A percentile compares a stretch with the other conserved stretches of the same genome.
phyloP scores from a whole-genome alignment of 2,888 invertebrate genomes.

The Nemotelus nigrinus region DNA sequence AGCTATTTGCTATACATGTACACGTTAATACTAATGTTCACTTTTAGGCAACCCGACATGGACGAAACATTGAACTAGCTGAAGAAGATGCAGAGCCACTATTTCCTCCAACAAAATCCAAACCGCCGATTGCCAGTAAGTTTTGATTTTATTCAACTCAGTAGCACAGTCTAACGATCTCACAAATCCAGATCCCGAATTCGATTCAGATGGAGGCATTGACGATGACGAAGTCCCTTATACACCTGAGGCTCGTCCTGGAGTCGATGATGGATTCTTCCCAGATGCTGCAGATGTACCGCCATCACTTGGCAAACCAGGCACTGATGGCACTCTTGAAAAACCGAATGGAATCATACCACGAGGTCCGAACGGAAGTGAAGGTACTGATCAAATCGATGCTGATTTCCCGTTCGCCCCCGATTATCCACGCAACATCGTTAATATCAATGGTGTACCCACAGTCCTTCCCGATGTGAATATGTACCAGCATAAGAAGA shows the following conservation, averaged over 20 bases:
- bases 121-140: slow-evolving; percentile 36
- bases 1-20: not conserved
- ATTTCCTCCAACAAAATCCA: slow-evolving; percentile 55
- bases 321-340: slow-evolving; percentile 51
- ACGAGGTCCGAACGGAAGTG: slow-evolving; percentile 43
- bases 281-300: slow-evolving; percentile 55
- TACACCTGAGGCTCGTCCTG: slow-evolving; percentile 66
- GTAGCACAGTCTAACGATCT: too few relatives aligned
- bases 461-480: slow-evolving; percentile 77
- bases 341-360: slow-evolving; percentile 52
- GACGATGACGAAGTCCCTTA: slow-evolving; percentile 62
- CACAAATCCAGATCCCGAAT: slow-evolving; percentile 65
- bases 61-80: slow-evolving; percentile 42
- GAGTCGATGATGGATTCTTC: slow-evolving; percentile 75
- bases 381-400: slow-evolving; percentile 24
- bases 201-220: slow-evolving; percentile 63
- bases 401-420: slow-evolving; percentile 57
- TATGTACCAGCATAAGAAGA: slow-evolving; percentile 90
- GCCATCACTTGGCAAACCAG: slow-evolving; percentile 54
- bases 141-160: not conserved
- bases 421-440: slow-evolving; percentile 57
- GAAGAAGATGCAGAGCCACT: slow-evolving; percentile 60
- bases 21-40: not conserved
- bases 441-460: slow-evolving; percentile 52
- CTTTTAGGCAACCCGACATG: slow-evolving; percentile 35